Conservation (phyloP, 2,888 invertebrate genomes). For the Pollenia griseotomentosa region DNA sequence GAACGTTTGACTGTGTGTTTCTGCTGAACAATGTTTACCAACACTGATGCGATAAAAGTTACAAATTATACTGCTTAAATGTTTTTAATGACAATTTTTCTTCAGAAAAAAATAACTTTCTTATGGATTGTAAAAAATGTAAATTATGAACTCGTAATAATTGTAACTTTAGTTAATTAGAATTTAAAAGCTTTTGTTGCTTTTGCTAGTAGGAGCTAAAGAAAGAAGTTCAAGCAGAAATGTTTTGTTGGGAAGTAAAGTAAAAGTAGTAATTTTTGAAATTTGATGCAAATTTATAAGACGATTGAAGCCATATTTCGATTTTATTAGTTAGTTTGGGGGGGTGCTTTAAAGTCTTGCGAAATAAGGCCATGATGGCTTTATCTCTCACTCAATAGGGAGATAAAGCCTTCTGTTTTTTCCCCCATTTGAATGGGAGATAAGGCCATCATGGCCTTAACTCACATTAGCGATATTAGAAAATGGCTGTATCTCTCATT, state of each 20-base stretch:
- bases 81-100: neutral
- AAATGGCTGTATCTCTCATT: no score
- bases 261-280: neutral
- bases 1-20: neutral
- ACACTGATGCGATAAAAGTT: constrained; percentile 8
- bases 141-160: neutral
- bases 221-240: neutral
- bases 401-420: no score
- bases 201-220: no score
- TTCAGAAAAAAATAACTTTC: neutral
- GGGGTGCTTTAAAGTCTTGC: no score
- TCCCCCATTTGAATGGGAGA: no score
- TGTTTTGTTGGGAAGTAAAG: neutral
- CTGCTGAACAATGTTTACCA: neutral
- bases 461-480: no score
- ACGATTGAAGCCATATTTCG: no score
- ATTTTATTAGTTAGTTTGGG: no score
- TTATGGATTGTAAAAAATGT: neutral
- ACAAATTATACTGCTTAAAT: constrained; percentile 27
- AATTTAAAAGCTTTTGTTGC: constrained; percentile 49
- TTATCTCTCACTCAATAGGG: no score
- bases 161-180: constrained; percentile 8
- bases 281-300: no score
- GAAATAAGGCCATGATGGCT: no score
- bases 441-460: no score